Conservation (phyloP, 2,797 vertebrate genomes). For the Peromyscus melanophrys region DNA sequence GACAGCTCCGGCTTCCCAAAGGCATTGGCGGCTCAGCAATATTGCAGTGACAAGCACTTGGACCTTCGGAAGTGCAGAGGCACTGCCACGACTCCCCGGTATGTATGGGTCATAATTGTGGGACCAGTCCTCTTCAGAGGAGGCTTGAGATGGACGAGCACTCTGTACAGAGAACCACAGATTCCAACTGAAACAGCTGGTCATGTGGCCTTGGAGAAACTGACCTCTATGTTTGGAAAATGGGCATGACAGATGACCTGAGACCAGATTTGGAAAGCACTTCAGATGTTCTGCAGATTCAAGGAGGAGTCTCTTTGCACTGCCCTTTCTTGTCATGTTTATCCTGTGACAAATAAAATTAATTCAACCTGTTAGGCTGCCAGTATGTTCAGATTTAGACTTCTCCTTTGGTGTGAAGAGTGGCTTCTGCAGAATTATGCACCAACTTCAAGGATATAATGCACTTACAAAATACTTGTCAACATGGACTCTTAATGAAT, state of each 20-base stretch:
- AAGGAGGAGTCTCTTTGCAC: not conserved
- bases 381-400: not conserved
- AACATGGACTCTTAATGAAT: not conserved
- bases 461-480: slow-evolving; percentile 58
- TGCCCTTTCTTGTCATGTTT: not conserved
- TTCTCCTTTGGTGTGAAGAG: slow-evolving; percentile 54
- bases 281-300: not conserved
- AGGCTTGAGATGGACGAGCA: no score
- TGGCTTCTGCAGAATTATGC: slow-evolving; percentile 10
- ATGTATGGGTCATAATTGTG: no score
- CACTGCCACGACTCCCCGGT: not conserved
- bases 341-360: slow-evolving; percentile 47
- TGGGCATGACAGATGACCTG: not conserved
- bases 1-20: not conserved
- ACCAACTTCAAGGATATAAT: slow-evolving; percentile 55
- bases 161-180: not conserved
- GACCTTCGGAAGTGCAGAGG: not conserved
- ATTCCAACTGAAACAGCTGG: not conserved
- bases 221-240: slow-evolving; percentile 1
- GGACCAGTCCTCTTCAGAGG: not conserved
- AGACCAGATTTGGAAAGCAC: not conserved
- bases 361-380: slow-evolving; percentile 62
- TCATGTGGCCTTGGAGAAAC: not conserved
- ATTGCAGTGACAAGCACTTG: not conserved
- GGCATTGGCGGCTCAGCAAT: not conserved